phyloP scores from a whole-genome alignment of 2,113 vertebrate genomes.

The Notarius lentiginosus region DNA sequence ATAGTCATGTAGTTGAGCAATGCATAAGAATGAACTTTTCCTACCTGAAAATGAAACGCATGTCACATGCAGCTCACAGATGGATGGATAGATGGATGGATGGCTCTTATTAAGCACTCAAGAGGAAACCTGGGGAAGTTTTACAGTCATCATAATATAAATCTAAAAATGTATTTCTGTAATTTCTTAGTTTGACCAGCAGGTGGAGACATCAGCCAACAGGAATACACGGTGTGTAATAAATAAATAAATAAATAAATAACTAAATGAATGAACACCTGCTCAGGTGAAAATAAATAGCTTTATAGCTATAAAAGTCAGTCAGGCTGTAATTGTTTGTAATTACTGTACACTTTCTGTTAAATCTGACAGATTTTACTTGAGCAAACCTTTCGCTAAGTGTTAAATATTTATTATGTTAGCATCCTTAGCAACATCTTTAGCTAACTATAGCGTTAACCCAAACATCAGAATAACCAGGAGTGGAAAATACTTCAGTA shows the following conservation, averaged over 20 bases:
- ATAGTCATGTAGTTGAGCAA: not conserved
- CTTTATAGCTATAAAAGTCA: not conserved
- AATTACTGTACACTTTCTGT: not conserved
- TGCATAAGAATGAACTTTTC: not conserved
- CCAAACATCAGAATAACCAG: not conserved
- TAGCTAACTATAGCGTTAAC: not conserved
- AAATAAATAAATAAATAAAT: too few relatives aligned
- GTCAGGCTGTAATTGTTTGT: too few relatives aligned
- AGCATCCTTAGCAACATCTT: not conserved
- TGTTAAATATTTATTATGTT: not conserved
- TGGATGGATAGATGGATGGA: not conserved
- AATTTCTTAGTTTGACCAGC: slow-evolving; percentile 38
- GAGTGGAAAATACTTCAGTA: not conserved
- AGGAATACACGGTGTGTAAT: not conserved
- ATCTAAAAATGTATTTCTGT: not conserved
- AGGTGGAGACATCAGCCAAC: slow-evolving; percentile 50
- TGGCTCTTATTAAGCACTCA: not conserved
- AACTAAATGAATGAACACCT: not conserved
- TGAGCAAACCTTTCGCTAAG: not conserved
- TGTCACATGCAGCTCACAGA: not conserved
- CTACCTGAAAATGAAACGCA: not conserved
- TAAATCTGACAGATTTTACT: not conserved
- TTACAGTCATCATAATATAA: not conserved
- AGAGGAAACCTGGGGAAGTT: not conserved
- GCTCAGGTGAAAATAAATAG: not conserved